These are phyloP conservation scores for Azorinus chamasolen DNA, from an alignment of 2,888 invertebrate species.

Conservation along the genomic window DNA sequence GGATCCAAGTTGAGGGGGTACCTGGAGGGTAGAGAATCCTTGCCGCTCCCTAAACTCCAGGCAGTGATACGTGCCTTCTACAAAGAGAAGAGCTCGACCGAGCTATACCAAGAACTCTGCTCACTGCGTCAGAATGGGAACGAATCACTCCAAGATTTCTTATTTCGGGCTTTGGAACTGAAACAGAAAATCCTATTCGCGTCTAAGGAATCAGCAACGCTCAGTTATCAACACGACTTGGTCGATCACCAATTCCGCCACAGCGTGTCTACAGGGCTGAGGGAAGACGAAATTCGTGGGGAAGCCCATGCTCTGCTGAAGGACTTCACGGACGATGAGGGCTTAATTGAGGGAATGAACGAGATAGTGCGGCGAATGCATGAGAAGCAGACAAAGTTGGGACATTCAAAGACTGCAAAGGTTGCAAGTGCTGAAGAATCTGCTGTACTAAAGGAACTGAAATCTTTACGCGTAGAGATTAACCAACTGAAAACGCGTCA, in stretches of 20 bases:
- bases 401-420: background rate
- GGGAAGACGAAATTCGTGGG: conserved; percentile 4
- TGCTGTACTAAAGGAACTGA: background rate
- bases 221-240: background rate
- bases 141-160: conserved; percentile 20
- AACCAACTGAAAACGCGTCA: background rate
- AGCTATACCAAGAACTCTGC: conserved; percentile 31
- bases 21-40: conserved; percentile 28
- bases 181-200: conserved; percentile 20
- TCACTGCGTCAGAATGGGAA: background rate
- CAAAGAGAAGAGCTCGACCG: conserved; percentile 24
- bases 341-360: conserved; percentile 10
- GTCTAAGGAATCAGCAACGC: conserved; percentile 1
- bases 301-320: conserved; percentile 9
- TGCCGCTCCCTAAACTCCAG: background rate
- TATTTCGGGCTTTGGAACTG: conserved; percentile 25
- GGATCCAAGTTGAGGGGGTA: conserved; percentile 28
- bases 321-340: conserved; percentile 6
- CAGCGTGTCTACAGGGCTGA: conserved; percentile 11
- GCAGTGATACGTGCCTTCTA: conserved; percentile 25
- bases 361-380: conserved; percentile 4
- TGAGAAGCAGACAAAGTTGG: conserved; percentile 1
- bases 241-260: conserved; percentile 18
- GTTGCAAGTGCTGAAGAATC: background rate
- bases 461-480: background rate